Evolutionary conservation across 2,113 vertebrate species (phyloP).

Genomic region (Poeciliopsis occidentalis): DNA sequence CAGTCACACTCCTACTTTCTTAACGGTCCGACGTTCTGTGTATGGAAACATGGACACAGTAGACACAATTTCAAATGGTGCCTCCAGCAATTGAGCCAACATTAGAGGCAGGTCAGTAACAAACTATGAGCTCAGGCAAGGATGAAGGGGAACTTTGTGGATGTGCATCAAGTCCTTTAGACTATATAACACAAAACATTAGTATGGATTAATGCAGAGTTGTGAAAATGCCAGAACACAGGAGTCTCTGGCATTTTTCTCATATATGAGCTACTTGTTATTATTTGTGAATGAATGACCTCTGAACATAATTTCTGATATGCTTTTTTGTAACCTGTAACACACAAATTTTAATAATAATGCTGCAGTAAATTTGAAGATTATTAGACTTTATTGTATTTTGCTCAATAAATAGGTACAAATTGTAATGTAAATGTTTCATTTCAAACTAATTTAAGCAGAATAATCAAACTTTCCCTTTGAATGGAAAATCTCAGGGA

Average conservation of each 20-base stretch:
- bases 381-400: neutral
- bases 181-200: neutral
- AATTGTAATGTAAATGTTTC: neutral
- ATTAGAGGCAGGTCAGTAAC: slow-evolving; percentile 36
- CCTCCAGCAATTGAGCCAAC: slow-evolving; percentile 29
- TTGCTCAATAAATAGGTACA: neutral
- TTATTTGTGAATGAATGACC: neutral
- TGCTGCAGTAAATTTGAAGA: neutral
- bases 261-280: neutral
- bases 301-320: neutral
- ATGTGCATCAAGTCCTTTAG: slow-evolving; percentile 11
- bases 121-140: slow-evolving; percentile 15
- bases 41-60: slow-evolving; percentile 29
- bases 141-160: slow-evolving; percentile 40
- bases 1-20: slow-evolving; percentile 30
- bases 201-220: neutral
- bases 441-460: neutral
- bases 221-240: neutral
- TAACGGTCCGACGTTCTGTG: slow-evolving; percentile 23
- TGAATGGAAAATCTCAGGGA: neutral
- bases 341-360: neutral
- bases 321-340: neutral
- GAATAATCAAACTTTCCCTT: neutral
- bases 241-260: neutral
- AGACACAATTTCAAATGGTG: slow-evolving; percentile 31